A percentile compares a stretch with the other conserved stretches of the same genome.
These are phyloP conservation scores for Homarus gammarus DNA, from an alignment of 2,888 invertebrate species.

Conservation along the genomic window DNA sequence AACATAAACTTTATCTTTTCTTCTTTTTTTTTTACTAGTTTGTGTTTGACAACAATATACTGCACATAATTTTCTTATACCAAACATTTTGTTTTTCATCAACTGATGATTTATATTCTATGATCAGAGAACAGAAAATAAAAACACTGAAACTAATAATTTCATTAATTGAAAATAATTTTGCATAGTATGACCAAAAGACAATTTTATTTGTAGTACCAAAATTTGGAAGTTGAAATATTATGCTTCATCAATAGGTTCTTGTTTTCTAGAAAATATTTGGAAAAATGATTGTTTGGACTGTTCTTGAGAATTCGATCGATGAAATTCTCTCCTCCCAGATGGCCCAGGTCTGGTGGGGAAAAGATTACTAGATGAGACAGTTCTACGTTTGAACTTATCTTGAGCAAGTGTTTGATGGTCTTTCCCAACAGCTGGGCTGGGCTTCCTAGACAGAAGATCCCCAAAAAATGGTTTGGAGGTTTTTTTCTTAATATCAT, in stretches of 20 bases:
- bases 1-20: too few species aligned
- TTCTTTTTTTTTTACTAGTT: neutral
- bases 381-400: conserved; percentile 55
- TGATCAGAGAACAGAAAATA: neutral
- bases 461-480: conserved; percentile 47
- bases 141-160: neutral
- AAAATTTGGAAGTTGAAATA: neutral
- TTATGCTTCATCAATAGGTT: conserved; percentile 58
- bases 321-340: conserved; percentile 38
- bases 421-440: neutral
- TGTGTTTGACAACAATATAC: neutral
- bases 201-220: neutral
- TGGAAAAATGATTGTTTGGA: conserved; percentile 59
- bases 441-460: conserved; percentile 31
- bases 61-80: neutral
- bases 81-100: neutral
- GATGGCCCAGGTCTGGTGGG: conserved; percentile 8
- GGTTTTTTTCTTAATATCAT: conserved; percentile 25
- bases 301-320: conserved; percentile 58
- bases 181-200: neutral
- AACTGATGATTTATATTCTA: neutral
- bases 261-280: conserved; percentile 56
- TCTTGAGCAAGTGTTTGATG: conserved; percentile 43
- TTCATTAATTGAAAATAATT: neutral
- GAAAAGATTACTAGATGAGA: conserved; percentile 61